Base-by-base conservation (phyloP, 2,113 vertebrate genomes). In the Gobiocypris rarus region DNA sequence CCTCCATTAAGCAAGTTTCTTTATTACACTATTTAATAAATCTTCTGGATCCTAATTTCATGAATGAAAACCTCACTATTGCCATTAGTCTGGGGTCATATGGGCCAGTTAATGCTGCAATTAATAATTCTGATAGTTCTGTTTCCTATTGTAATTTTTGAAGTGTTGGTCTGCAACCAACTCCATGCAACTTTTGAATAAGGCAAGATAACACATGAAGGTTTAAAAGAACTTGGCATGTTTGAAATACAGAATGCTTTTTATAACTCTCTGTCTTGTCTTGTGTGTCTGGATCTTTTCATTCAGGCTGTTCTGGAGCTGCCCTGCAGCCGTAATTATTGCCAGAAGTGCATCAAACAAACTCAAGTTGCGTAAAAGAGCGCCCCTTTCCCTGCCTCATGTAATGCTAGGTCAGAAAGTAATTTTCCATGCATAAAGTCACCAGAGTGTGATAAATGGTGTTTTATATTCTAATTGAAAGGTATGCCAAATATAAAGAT, bases 261-360 rank as follows among this genome's bases (percentile, higher is more conserved):
- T 28, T 77, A 65, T 5, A 58, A 77, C 0, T 84, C 15, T 0
- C 82, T 89, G 14, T 80, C 74, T 0, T 89, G 88, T 59, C 85
- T 85, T 0, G 34, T 90, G 58, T 88, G 86, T 17, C 26, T 86
- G 74, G 86, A 90, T 58, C 48, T 91, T 34, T 84, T 91, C 75
- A 73, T 19, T 0, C 77, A 83, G 5, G 88, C 77, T 0, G 22
- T 89, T 50, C 80, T 91, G 61, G 56, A 90, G 52, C 77, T 91
- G 22, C 61, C 80, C 45, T 90, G 89, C 9, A n/a, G 83, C 22
- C 78, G 83, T 59, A 90, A 79, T 83, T 90, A 88, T 81, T 93
- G 91, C 65, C 90, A 85, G 61, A 81, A 82, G 45, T 86, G 89
- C 81, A 82, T 90, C 73, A 88, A 92, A 43, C 83, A 88, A 61